Evolutionary conservation across 2,113 vertebrate genomes (phyloP).

Genomic region (Cricetomys ansorgei): DNA sequence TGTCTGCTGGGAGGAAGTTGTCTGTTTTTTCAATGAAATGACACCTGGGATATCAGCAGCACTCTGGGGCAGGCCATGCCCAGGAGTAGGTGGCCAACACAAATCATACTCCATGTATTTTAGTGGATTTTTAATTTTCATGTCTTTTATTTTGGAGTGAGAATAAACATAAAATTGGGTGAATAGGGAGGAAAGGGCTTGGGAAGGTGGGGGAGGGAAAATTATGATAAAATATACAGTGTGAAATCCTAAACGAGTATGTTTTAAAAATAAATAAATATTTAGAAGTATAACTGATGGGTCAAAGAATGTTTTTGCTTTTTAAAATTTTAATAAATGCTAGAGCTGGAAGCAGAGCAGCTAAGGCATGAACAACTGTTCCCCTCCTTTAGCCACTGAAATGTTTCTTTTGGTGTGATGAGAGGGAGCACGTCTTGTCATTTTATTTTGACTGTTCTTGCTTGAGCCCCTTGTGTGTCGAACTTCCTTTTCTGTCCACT

Average conservation of each 20-base stretch:
- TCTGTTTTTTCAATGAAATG: background rate
- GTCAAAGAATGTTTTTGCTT: background rate
- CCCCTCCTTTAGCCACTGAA: background rate
- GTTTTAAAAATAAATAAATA: slow-evolving; percentile 8
- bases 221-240: background rate
- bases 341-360: background rate
- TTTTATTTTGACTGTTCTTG: background rate
- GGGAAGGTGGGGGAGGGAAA: background rate
- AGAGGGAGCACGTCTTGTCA: background rate
- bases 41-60: background rate
- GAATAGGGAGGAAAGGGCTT: background rate
- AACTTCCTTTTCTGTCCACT: background rate
- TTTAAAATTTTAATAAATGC: slow-evolving; percentile 42
- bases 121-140: background rate
- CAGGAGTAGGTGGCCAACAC: background rate
- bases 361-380: background rate
- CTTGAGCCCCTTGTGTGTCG: background rate
- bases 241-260: background rate
- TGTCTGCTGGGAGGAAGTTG: background rate
- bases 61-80: background rate
- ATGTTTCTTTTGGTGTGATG: background rate
- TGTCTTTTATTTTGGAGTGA: background rate
- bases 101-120: background rate
- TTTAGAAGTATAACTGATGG: slow-evolving; percentile 36
- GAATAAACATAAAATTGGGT: background rate